Base-by-base conservation (phyloP, 2,888 invertebrate genomes). In the Temnothorax unifasciatus region DNA sequence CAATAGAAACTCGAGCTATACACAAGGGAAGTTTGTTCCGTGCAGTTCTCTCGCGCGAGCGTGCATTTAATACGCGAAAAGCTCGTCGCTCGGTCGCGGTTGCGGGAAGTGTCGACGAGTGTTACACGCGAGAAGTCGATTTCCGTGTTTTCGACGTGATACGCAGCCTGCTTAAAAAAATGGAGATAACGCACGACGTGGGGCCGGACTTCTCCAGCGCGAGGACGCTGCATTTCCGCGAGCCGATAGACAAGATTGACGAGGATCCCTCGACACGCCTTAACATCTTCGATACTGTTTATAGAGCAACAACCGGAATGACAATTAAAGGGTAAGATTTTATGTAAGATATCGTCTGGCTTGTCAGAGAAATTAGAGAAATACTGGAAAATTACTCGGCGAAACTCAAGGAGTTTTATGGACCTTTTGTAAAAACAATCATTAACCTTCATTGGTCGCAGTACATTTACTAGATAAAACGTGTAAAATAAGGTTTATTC, bases 131-230 rank as follows among this genome's bases (percentile, higher is more conserved):
- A 50, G 34, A 47, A 79, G 71, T 47, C 13, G 13, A 77, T 63
- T 84, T 86, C 71, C 73, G 54, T 50, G 11, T 71, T 64, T 29
- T 54, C 38, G 63, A 63, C 47, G 59, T n/a, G 6, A 9, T 63
- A 44, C 34, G 63, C 21, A 69, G 57, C 29, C 57, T 59, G 64
- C 66, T 79, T 47, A 38, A 76, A 38, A 76, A 41, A 25, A 68
- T 50, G 52, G 29, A 38, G 57, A 87, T 18, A 71, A 89, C 83
- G 73, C 74, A 69, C 38, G 11, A 81, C 13, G 74, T 74, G 18
- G 85, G 88, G 69, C 90, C 90, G 8, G 81, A 91, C 64, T 91
- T 91, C 59, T 85, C 88, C 38, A 89, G 91, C 34, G 83, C 90
- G 50, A 88, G 85, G 63, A 90, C 90, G 38, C 68, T 91, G 38